Conservation (phyloP, 2,113 vertebrate genomes). For the Ploceus nigricollis region DNA sequence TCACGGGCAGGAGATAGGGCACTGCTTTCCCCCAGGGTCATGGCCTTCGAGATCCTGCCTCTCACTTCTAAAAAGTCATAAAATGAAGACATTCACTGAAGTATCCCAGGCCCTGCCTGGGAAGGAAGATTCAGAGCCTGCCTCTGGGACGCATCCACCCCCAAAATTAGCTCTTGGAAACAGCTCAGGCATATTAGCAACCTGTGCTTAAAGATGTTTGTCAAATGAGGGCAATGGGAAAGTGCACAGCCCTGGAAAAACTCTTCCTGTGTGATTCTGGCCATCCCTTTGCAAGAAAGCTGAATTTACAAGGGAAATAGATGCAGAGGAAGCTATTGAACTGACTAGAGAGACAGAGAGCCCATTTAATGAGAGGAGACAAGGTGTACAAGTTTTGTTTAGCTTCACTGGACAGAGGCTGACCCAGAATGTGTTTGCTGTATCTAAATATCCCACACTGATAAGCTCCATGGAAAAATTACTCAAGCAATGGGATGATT, state of each 20-base stretch:
- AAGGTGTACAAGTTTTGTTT: background rate
- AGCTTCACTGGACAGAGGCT: background rate
- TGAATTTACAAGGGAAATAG: background rate
- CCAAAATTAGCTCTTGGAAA: background rate
- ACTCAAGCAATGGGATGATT: background rate
- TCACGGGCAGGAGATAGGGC: slow-evolving; percentile 15
- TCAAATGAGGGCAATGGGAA: background rate
- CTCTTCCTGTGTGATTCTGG: background rate
- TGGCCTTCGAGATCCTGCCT: background rate
- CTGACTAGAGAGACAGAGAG: background rate
- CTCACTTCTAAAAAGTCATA: slow-evolving; percentile 26
- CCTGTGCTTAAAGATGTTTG: background rate
- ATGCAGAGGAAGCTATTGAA: background rate
- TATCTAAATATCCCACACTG: background rate
- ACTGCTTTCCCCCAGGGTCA: slow-evolving; percentile 29
- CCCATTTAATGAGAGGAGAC: background rate
- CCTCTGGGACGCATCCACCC: background rate
- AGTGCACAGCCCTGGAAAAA: background rate
- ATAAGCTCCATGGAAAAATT: background rate
- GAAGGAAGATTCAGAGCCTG: background rate
- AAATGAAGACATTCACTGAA: background rate
- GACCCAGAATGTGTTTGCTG: background rate
- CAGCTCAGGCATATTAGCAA: background rate
- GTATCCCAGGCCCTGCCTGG: background rate
- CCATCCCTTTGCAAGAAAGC: background rate